Conservation (phyloP, 2,888 invertebrate genomes). For the Coenonympha arcania region DNA sequence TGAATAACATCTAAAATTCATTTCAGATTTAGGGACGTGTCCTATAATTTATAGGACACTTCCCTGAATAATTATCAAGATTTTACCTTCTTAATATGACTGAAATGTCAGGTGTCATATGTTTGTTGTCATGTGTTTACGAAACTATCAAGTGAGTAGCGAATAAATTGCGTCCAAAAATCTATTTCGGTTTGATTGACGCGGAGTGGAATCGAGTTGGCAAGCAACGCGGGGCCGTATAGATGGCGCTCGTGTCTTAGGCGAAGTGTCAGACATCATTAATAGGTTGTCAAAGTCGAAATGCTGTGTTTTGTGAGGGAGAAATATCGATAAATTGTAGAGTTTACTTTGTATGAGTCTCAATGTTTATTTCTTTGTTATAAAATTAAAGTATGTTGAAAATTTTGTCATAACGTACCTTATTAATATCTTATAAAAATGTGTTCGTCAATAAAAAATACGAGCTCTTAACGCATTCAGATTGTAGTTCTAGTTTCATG, state of each 20-base stretch:
- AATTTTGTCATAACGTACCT: too few relatives aligned
- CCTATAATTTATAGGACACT: too few relatives aligned
- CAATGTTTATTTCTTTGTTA: too few relatives aligned
- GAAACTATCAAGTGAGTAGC: slow-evolving; percentile 27
- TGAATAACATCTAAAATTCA: neutral
- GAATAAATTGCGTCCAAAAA: slow-evolving; percentile 28
- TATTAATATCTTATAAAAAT: too few relatives aligned
- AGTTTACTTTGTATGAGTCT: neutral
- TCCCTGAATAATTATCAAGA: too few relatives aligned
- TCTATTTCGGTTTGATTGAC: slow-evolving; percentile 35
- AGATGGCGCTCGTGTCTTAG: slow-evolving; percentile 35
- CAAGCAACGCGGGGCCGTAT: slow-evolving; percentile 33
- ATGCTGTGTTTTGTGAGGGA: slow-evolving; percentile 25
- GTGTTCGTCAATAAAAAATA: too few relatives aligned
- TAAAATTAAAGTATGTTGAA: too few relatives aligned
- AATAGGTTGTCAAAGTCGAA: slow-evolving; percentile 43
- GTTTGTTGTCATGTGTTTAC: slow-evolving; percentile 28
- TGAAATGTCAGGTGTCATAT: slow-evolving; percentile 21
- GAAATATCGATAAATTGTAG: slow-evolving; percentile 5
- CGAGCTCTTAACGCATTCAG: too few relatives aligned
- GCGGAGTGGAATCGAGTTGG: slow-evolving; percentile 40
- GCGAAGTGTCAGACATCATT: slow-evolving; percentile 39
- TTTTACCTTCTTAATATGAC: neutral
- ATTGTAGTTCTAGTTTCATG: too few relatives aligned
- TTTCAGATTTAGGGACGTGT: neutral